Percentiles rank a stretch among this genome's conserved stretches.
Evolutionary conservation across 2,113 vertebrate species (phyloP).

Genomic region (Triplophysa rosa): DNA sequence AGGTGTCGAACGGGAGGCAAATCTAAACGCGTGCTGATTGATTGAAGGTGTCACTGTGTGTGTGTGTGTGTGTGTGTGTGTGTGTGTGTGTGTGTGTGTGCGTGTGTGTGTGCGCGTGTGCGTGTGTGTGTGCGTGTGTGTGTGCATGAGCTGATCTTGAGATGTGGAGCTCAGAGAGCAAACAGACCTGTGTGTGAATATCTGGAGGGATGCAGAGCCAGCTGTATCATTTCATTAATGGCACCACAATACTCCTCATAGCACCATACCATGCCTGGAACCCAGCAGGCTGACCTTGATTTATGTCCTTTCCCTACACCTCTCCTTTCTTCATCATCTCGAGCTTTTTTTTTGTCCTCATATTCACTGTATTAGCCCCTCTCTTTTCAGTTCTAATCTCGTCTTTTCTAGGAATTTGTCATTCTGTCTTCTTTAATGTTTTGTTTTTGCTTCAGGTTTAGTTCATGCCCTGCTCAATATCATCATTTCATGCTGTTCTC

Average conservation of each 20-base stretch:
- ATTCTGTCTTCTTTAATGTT: slow-evolving; percentile 3
- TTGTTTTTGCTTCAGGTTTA: not conserved
- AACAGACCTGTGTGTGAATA: slow-evolving; percentile 3
- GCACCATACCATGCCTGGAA: slow-evolving; percentile 30
- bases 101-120: slow-evolving; percentile 19
- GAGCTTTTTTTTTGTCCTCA: slow-evolving; percentile 2
- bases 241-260: slow-evolving; percentile 47
- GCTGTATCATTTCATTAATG: slow-evolving; percentile 52
- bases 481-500: not conserved
- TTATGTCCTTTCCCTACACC: slow-evolving; percentile 26
- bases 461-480: not conserved
- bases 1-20: slow-evolving; percentile 32
- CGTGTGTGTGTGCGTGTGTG: slow-evolving; percentile 17
- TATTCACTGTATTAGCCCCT: not conserved
- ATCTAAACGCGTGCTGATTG: slow-evolving; percentile 31
- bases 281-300: slow-evolving; percentile 49
- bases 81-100: not conserved
- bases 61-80: slow-evolving; percentile 21
- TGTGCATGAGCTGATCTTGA: slow-evolving; percentile 13
- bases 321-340: slow-evolving; percentile 30
- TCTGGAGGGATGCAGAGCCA: slow-evolving; percentile 32
- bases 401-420: not conserved
- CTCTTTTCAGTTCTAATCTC: not conserved
- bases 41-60: slow-evolving; percentile 1
- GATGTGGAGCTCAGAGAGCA: not conserved